Evolutionary conservation across 2,113 vertebrate genomes (phyloP), one percentile per base, ranked within the genome.

Genomic region (Mirza zaza): DNA sequence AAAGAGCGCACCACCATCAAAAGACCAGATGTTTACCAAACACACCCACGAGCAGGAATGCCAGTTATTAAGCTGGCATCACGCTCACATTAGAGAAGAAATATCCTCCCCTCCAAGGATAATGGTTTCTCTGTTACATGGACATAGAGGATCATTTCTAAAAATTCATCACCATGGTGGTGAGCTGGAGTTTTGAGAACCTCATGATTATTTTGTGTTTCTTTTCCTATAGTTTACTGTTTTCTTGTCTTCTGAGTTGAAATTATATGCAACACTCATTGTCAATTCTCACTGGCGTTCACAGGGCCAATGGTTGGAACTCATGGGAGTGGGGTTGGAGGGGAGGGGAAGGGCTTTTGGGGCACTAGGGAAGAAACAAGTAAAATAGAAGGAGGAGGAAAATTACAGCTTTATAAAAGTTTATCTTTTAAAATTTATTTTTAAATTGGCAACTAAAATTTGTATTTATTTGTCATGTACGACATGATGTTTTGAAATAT

Each of bases 161-260:
- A 79, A 77, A 82, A 27, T 21, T 67, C 34, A 27, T 17, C n/a
- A 42, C 42, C 57, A 39, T n/a, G 27, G 32, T 42, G 65, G 7
- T 57, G 48, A 79, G 15, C 65, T 48, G 59, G 77, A 29, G 48
- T 71, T 45, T 67, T 67, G 73, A 86, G 48, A 82, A 5, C 55
- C 61, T n/a, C 48, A 15, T 52, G 42, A 87, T 63, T 77, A 61
- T 59, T 85, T 89, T 68, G 52, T 39, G 17, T 89, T 84, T 88
- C 27, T 32, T 92, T 36, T 55, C n/a, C n/a, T 25, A 23, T 2
- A 75, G 36, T 5, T 42, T 50, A 73, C 13, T n/a, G 27, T 79
- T 94, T 61, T 73, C 23, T 84, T 59, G 14, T 71, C 57, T 87
- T 92, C 61, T 34, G 83, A 68, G 42, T 57, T 91, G 42, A 76